Conservation (phyloP, 2,888 invertebrate species). For the Aproaerema taeniolella region DNA sequence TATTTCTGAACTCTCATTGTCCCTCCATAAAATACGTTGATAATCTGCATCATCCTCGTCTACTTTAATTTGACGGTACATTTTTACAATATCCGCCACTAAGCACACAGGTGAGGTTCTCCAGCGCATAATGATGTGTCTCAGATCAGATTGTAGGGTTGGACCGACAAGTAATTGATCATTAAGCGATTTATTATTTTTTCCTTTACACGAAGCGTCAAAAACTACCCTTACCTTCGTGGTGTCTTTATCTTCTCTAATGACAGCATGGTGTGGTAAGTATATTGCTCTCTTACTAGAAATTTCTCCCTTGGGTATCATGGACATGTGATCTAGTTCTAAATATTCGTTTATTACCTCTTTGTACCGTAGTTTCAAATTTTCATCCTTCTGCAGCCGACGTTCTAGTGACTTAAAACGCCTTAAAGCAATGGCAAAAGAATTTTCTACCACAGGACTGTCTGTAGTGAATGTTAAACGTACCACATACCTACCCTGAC, state of each 20-base stretch:
- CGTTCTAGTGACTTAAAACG: too few species aligned
- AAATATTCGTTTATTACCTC: conserved; percentile 24
- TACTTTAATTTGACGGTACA: conserved; percentile 23
- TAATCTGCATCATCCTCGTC: conserved; percentile 7
- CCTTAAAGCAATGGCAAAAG: too few species aligned
- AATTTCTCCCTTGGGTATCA: conserved; percentile 2
- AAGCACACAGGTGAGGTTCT: conserved; percentile 11
- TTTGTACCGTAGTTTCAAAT: conserved; percentile 19
- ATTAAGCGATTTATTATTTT: conserved; percentile 19
- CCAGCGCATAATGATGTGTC: conserved; percentile 23
- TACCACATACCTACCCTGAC: too few species aligned
- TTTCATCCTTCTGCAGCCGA: conserved; percentile 14
- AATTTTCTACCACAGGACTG: too few species aligned
- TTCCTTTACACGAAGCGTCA: conserved; percentile 17
- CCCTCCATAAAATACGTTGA: conserved; percentile 17
- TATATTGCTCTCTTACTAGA: conserved; percentile 19
- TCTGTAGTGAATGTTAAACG: too few species aligned
- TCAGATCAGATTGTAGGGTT: conserved; percentile 21
- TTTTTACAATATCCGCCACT: conserved; percentile 24
- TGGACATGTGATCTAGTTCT: conserved; percentile 21
- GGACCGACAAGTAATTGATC: conserved; percentile 22
- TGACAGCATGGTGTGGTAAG: conserved; percentile 30
- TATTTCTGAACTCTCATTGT: conserved; percentile 7
- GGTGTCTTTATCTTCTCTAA: conserved; percentile 19
- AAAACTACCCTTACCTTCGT: conserved; percentile 24